A percentile compares a stretch with the other conserved stretches of the same genome.
phyloP scores from a whole-genome alignment of 2,888 invertebrate species.

The Crocallis elinguaria region DNA sequence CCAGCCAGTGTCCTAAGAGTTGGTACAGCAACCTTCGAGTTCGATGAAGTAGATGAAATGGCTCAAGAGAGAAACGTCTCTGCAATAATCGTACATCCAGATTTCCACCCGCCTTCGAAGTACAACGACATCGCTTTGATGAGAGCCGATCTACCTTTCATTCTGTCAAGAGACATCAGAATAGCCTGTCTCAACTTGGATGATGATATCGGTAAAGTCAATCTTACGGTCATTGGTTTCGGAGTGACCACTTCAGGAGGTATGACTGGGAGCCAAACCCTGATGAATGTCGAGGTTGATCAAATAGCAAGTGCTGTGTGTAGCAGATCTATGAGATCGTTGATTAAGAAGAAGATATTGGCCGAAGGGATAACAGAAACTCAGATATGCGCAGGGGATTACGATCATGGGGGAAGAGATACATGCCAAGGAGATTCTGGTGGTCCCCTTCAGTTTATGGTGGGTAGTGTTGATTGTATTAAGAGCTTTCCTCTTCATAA shows the following conservation, averaged over 20 bases:
- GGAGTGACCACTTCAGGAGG: conserved; percentile 82
- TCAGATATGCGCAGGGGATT: conserved; percentile 79
- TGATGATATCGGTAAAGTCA: conserved; percentile 47
- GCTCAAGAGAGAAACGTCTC: conserved; percentile 79
- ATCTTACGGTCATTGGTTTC: conserved; percentile 86
- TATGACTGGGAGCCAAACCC: conserved; percentile 66
- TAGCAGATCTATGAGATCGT: conserved; percentile 67
- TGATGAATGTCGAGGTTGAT: conserved; percentile 80
- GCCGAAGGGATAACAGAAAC: conserved; percentile 61
- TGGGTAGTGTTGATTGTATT: conserved; percentile 66
- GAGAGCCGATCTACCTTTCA: conserved; percentile 75
- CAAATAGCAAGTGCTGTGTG: conserved; percentile 59
- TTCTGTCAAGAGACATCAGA: conserved; percentile 81
- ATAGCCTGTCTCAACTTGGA: conserved; percentile 85
- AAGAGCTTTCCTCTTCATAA: conserved; percentile 71
- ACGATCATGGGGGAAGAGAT: conserved; percentile 72
- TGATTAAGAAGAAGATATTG: conserved; percentile 66
- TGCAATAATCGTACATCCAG: conserved; percentile 80
- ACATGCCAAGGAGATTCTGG: conserved; percentile 82
- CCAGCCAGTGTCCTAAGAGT: conserved; percentile 78
- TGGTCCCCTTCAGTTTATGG: conserved; percentile 74
- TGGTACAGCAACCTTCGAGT: conserved; percentile 82
- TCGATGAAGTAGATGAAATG: conserved; percentile 75
- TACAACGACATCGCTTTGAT: conserved; percentile 88
- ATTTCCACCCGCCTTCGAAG: conserved; percentile 82